Base-by-base conservation (phyloP, 2,113 vertebrate species). In the Eulacestoma nigropectus region DNA sequence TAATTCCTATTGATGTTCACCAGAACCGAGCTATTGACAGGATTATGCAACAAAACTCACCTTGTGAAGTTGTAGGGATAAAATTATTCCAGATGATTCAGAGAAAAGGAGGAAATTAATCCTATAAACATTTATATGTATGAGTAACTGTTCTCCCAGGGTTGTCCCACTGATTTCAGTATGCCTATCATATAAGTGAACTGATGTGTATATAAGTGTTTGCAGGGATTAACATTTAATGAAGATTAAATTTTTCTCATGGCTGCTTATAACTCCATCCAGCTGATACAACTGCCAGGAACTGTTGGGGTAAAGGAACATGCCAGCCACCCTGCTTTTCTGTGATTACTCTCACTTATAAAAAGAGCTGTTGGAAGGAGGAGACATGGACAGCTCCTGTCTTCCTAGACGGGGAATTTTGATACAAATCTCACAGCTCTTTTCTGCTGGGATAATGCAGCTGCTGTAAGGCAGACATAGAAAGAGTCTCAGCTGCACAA, bases 131-230 rank as follows among this genome's bases (percentile, higher is more conserved):
- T 35, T 88, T 79, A 23, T 39, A 76, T 47, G 37, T 32, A 82
- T 93, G 81, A 95, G 87, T 91, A 95, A 95, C 77, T 89, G 56
- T 59, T 75, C 84, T 95, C 50, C 23, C 64, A 78, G 41, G 80
- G 53, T 12, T 89, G 80, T 70, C 69, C 35, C 41, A 85, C 14
- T 83, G 85, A 73, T 83, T 91, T 95, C 49, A 69, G 79, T 35
- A 42, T 65, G 41, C 13, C 87, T 93, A 10, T 92, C 92, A 94
- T 72, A 37, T 53, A 95, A 91, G 81, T 68, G 77, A 89, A 89
- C 41, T 75, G 91, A 92, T 64, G 69, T 50, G 37, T n/a, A 64
- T 47, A 10, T 42, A 89, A 92, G 79, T 57, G 52, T 73, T 95
- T 85, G 69, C 44, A 73, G 32, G 49, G 64, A 93, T 90, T 86